Percentiles rank a stretch among this genome's conserved stretches.
These are phyloP conservation scores for Athalia rosae DNA, from an alignment of 2,888 invertebrate genomes.

Conservation along the genomic window DNA sequence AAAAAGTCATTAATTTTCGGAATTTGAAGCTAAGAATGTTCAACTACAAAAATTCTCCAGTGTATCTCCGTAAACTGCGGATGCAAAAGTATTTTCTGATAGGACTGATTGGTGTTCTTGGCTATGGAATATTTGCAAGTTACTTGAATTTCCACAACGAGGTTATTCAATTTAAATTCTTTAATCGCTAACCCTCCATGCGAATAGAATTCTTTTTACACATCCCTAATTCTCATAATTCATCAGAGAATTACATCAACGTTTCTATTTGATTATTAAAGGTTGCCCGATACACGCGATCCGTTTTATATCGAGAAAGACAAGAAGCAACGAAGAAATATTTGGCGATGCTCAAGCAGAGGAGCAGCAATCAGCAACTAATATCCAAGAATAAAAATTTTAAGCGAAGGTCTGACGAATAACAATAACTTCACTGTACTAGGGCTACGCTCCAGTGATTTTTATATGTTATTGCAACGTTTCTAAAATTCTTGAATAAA, in stretches of 20 bases:
- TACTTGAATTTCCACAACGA: conserved; percentile 56
- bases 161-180: conserved; percentile 44
- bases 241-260: conserved; percentile 51
- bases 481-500: neutral
- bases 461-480: neutral
- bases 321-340: conserved; percentile 55
- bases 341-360: conserved; percentile 45
- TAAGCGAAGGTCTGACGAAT: conserved; percentile 24
- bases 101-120: conserved; percentile 53
- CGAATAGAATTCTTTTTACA: neutral
- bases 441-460: neutral
- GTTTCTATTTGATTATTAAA: conserved; percentile 50
- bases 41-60: conserved; percentile 24
- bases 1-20: too few relatives aligned
- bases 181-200: neutral
- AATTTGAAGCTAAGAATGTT: neutral
- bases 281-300: conserved; percentile 59
- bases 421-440: neutral
- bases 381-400: conserved; percentile 28
- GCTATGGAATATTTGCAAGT: conserved; percentile 55
- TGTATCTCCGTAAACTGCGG: conserved; percentile 49
- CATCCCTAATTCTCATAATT: neutral
- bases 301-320: conserved; percentile 56
- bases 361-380: conserved; percentile 52
- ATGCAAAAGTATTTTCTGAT: conserved; percentile 55